These are phyloP conservation scores for Phthorimaea operculella DNA, from an alignment of 1,140 invertebrate genomes.

Conservation along the genomic window DNA sequence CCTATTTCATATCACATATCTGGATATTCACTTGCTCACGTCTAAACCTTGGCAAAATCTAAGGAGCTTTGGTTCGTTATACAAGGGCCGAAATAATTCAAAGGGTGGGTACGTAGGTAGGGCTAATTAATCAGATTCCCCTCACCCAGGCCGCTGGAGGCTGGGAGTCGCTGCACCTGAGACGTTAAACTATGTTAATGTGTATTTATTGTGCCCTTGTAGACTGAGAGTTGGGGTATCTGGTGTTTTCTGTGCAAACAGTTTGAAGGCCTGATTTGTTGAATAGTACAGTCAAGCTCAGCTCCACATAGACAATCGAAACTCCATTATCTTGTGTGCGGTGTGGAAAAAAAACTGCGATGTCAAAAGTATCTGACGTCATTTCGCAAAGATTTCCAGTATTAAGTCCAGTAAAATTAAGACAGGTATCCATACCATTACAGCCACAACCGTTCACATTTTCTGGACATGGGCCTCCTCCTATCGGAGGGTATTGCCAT, in stretches of 20 bases:
- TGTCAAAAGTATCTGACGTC: too few species aligned
- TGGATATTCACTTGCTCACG: background rate
- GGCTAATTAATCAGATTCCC: constrained; percentile 34
- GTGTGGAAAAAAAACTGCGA: too few species aligned
- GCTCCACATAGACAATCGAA: too few species aligned
- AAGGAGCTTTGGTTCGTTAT: constrained; percentile 30
- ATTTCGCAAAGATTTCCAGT: too few species aligned
- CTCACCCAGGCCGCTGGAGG: constrained; percentile 9
- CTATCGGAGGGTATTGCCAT: too few species aligned
- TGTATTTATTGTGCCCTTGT: constrained; percentile 15
- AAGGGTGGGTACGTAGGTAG: constrained; percentile 24
- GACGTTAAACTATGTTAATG: constrained; percentile 27
- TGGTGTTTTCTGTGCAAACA: background rate
- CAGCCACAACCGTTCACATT: too few species aligned
- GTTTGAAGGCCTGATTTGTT: background rate
- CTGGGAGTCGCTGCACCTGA: constrained; percentile 23
- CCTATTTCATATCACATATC: background rate
- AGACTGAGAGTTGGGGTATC: background rate
- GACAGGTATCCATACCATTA: too few species aligned
- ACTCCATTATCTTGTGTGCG: too few species aligned
- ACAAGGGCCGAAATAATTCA: constrained; percentile 29
- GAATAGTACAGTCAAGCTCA: too few species aligned
- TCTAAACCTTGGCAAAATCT: constrained; percentile 25
- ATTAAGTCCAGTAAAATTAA: too few species aligned
- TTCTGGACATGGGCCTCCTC: too few species aligned